phyloP scores from a whole-genome alignment of 2,797 vertebrate genomes.

The Pitangus sulphuratus region DNA sequence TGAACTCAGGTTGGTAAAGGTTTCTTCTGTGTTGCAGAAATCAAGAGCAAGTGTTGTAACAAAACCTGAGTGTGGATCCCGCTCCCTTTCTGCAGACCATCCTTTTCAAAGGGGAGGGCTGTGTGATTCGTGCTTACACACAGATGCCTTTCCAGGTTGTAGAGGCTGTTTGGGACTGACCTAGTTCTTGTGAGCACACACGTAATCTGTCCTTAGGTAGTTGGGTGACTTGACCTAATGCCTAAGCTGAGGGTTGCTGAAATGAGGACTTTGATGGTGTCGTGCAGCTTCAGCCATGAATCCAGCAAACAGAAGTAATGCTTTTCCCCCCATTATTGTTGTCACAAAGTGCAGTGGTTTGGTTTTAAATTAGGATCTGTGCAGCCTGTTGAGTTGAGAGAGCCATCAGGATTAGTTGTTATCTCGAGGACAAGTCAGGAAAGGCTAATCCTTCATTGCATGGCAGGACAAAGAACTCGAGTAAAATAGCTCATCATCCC shows the following conservation, averaged over 20 bases:
- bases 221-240: background rate
- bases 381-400: background rate
- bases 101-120: background rate
- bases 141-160: background rate
- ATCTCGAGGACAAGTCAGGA: background rate
- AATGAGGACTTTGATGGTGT: background rate
- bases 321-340: background rate
- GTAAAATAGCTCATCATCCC: background rate
- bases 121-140: background rate
- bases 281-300: background rate
- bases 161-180: background rate
- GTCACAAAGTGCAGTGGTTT: background rate
- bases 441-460: slow-evolving; percentile 31
- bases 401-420: slow-evolving; percentile 29
- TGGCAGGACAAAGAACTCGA: slow-evolving; percentile 26
- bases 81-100: background rate
- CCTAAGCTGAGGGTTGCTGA: background rate
- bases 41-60: background rate
- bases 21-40: background rate
- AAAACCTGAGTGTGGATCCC: background rate
- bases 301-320: background rate
- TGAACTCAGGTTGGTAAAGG: background rate
- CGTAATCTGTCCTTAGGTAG: slow-evolving; percentile 31
- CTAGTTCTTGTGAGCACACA: background rate
- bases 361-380: background rate